Evolutionary conservation across 2,113 vertebrate genomes (phyloP).

Genomic region (Psettodes erumei): DNA sequence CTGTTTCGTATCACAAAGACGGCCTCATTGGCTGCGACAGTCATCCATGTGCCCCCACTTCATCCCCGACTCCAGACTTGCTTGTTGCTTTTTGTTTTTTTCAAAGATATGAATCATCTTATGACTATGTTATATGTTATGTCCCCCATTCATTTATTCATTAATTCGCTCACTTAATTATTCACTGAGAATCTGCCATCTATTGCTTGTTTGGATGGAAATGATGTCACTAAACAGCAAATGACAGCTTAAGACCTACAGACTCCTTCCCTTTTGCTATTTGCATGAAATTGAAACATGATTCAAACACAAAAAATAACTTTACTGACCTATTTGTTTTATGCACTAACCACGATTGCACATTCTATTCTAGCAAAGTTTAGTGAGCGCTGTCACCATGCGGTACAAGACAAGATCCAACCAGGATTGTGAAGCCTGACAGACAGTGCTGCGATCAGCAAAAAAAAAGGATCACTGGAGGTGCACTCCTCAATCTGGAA

Average conservation of each 20-base stretch:
- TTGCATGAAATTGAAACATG: no score
- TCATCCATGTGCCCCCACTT: neutral
- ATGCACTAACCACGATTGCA: neutral
- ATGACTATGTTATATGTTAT: no score
- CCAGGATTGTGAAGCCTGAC: neutral
- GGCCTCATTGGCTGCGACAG: neutral
- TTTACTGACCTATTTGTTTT: neutral
- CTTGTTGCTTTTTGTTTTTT: neutral
- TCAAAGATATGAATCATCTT: constrained; percentile 27
- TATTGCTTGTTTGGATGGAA: neutral
- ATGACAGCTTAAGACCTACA: neutral
- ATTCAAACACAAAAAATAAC: neutral
- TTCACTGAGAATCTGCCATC: neutral
- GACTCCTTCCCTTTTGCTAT: neutral
- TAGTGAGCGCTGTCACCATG: neutral
- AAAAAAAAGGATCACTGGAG: constrained; percentile 33
- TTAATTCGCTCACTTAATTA: constrained; percentile 13
- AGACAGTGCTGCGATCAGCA: constrained; percentile 45
- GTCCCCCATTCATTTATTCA: constrained; percentile 24
- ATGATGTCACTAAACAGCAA: neutral
- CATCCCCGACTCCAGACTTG: neutral
- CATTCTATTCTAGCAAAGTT: neutral
- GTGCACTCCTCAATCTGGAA: constrained; percentile 42
- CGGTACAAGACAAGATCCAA: constrained; percentile 1
- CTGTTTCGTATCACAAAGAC: neutral